Percentiles rank a stretch among this genome's conserved stretches.
Evolutionary conservation across 2,888 invertebrate species (phyloP).

Genomic region (Dexiosoma caninum): DNA sequence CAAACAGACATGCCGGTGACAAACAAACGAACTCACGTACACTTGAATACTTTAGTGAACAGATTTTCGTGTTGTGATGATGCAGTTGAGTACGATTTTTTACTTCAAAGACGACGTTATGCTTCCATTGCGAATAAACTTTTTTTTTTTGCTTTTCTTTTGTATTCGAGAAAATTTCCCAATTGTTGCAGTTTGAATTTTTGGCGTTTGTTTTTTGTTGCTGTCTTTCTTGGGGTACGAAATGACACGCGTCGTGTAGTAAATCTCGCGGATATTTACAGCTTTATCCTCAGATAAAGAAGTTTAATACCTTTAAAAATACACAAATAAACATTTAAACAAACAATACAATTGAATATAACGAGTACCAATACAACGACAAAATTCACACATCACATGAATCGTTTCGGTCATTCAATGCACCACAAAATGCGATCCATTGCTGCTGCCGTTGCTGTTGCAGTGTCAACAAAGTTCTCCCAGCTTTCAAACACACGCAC

Average conservation of each 20-base stretch:
- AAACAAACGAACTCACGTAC: background rate
- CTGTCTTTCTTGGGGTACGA: conserved; percentile 48
- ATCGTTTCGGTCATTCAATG: conserved; percentile 22
- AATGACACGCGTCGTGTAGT: conserved; percentile 69
- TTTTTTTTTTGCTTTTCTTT: conserved; percentile 11
- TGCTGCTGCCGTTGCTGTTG: conserved; percentile 2
- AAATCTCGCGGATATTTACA: conserved; percentile 77
- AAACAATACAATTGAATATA: conserved; percentile 41
- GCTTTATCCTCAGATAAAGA: conserved; percentile 66
- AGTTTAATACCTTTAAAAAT: conserved; percentile 59
- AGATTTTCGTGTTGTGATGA: background rate
- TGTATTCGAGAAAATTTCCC: conserved; percentile 26
- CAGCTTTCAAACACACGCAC: conserved; percentile 7
- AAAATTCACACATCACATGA: conserved; percentile 27
- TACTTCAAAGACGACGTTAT: background rate
- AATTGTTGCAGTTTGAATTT: conserved; percentile 48
- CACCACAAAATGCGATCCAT: conserved; percentile 18
- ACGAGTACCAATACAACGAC: conserved; percentile 30
- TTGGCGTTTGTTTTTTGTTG: conserved; percentile 18
- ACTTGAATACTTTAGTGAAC: background rate
- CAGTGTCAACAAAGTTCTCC: background rate
- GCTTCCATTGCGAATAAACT: conserved; percentile 15
- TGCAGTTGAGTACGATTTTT: conserved; percentile 23
- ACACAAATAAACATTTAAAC: conserved; percentile 48
- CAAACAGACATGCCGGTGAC: background rate